A percentile compares a stretch with the other conserved stretches of the same genome.
phyloP scores from a whole-genome alignment of 2,113 vertebrate species.

The Gulo gulo region DNA sequence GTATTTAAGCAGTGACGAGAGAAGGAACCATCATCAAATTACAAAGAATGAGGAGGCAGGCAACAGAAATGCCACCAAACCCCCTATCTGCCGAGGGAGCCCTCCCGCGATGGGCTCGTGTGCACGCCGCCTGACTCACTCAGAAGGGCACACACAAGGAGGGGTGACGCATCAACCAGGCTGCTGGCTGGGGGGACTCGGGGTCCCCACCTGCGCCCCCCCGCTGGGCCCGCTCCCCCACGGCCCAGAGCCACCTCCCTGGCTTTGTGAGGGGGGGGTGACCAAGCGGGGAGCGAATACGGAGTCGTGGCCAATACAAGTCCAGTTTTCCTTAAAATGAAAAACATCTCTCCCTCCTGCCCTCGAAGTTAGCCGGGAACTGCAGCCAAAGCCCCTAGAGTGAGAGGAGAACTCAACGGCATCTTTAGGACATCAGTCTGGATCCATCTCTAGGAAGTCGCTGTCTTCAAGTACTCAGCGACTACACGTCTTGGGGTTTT shows the following conservation, averaged over 20 bases:
- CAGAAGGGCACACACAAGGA: neutral
- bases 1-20: slow-evolving; percentile 4
- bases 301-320: neutral
- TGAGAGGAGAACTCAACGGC: neutral
- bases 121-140: neutral
- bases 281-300: neutral
- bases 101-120: neutral
- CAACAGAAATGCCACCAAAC: neutral
- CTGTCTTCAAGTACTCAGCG: neutral
- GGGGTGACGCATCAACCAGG: neutral
- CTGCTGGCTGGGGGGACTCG: neutral
- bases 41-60: neutral
- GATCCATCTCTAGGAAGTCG: neutral
- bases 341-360: neutral
- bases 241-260: neutral
- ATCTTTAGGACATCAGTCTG: neutral
- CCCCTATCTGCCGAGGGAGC: neutral
- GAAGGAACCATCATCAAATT: neutral
- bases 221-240: accelerated
- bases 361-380: neutral
- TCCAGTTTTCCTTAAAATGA: slow-evolving; percentile 28
- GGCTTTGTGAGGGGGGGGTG: neutral
- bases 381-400: neutral
- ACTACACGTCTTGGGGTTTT: neutral
- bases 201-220: neutral